Percentiles rank a stretch among this genome's conserved stretches.
Conservation (phyloP, 2,797 vertebrate genomes). For the Danio choprae region DNA sequence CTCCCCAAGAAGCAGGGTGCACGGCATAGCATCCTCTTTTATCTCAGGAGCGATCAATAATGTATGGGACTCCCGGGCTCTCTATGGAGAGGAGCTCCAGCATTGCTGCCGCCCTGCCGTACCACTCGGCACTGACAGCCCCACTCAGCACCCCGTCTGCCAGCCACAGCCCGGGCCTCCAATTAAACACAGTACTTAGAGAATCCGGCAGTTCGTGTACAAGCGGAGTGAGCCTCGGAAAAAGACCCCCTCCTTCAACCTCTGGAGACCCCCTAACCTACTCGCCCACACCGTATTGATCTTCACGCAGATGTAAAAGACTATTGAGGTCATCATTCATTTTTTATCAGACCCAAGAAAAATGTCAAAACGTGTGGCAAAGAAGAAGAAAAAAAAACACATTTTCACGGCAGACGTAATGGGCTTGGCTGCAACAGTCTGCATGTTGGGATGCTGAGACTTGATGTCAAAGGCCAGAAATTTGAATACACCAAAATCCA, state of each 20-base stretch:
- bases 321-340: constrained; percentile 87
- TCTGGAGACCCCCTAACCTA: constrained; percentile 82
- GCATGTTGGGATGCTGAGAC: constrained; percentile 11
- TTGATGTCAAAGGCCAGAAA: constrained; percentile 17
- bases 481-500: neutral
- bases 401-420: constrained; percentile 74
- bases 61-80: constrained; percentile 82
- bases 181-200: constrained; percentile 80
- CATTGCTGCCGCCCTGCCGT: constrained; percentile 46
- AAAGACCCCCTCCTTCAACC: constrained; percentile 61
- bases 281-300: constrained; percentile 85
- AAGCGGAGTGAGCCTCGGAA: constrained; percentile 68
- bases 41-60: constrained; percentile 85
- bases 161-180: constrained; percentile 63
- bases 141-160: constrained; percentile 61
- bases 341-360: constrained; percentile 83
- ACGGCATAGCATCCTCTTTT: constrained; percentile 72
- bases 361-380: constrained; percentile 81
- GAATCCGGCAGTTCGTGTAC: constrained; percentile 66
- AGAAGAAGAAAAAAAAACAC: constrained; percentile 75
- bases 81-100: constrained; percentile 71
- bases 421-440: constrained; percentile 71
- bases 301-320: constrained; percentile 84
- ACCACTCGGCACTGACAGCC: constrained; percentile 66
- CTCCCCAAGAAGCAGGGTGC: constrained; percentile 57